Evolutionary conservation across 2,888 invertebrate genomes (phyloP).

Genomic region (Philaethria dido): DNA sequence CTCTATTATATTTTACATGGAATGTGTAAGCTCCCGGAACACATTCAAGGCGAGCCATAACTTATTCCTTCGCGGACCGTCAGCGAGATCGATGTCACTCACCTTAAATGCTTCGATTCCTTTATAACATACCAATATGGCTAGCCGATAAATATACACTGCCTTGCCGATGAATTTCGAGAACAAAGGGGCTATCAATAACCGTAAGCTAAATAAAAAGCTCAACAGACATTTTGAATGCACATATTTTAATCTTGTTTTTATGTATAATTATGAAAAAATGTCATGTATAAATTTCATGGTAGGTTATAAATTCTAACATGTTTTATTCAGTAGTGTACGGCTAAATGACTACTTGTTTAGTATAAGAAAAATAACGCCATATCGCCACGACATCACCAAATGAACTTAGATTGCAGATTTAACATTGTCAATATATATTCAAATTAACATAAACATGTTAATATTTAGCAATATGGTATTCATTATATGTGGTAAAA

Average conservation of each 20-base stretch:
- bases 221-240: background rate
- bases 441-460: background rate
- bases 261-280: slow-evolving; percentile 5
- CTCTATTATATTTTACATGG: slow-evolving; percentile 17
- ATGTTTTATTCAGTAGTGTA: too few species aligned
- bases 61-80: slow-evolving; percentile 24
- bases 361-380: background rate
- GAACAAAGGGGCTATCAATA: slow-evolving; percentile 34
- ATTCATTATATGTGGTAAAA: background rate
- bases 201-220: slow-evolving; percentile 17
- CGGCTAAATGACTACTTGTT: background rate
- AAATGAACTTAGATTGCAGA: background rate
- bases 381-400: background rate
- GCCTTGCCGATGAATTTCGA: slow-evolving; percentile 31
- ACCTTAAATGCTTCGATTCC: slow-evolving; percentile 40
- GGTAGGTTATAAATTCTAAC: background rate
- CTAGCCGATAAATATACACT: slow-evolving; percentile 35
- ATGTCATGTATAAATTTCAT: background rate
- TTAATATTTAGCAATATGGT: background rate
- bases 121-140: slow-evolving; percentile 41
- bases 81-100: slow-evolving; percentile 37
- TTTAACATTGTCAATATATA: background rate
- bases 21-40: slow-evolving; percentile 29
- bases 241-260: slow-evolving; percentile 5
- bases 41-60: slow-evolving; percentile 35